Percentiles rank a stretch among this genome's conserved stretches.
Conservation (phyloP, 1,140 invertebrate genomes). For the Pseudachorutes palmiensis region DNA sequence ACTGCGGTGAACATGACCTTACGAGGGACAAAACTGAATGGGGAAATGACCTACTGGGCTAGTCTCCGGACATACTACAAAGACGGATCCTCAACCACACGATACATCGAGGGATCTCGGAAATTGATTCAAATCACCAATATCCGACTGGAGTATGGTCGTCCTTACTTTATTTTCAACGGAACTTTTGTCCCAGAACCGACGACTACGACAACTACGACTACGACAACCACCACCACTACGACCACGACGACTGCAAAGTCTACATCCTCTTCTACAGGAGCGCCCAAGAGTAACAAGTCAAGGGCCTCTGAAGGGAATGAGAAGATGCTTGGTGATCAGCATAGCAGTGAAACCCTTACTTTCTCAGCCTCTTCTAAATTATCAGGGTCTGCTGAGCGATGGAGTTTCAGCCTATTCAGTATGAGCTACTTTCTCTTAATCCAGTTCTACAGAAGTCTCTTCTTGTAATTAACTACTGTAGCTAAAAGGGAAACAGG, state of each 20-base stretch:
- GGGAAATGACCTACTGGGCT: slow-evolving; percentile 33
- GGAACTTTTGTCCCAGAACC: slow-evolving; percentile 28
- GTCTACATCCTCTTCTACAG: background rate
- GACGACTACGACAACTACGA: slow-evolving; percentile 25
- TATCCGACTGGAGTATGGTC: slow-evolving; percentile 28
- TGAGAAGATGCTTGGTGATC: slow-evolving; percentile 5
- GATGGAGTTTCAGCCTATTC: too few relatives aligned
- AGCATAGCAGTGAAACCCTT: slow-evolving; percentile 3
- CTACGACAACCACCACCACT: slow-evolving; percentile 18
- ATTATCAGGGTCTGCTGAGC: background rate
- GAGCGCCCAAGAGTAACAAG: background rate
- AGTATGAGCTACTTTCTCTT: too few relatives aligned
- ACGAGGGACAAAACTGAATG: slow-evolving; percentile 20
- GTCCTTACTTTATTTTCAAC: slow-evolving; percentile 23
- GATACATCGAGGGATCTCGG: slow-evolving; percentile 29
- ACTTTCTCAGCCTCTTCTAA: slow-evolving; percentile 2
- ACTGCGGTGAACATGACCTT: slow-evolving; percentile 35
- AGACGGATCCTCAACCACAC: slow-evolving; percentile 26
- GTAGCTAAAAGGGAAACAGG: too few relatives aligned
- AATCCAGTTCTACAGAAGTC: too few relatives aligned
- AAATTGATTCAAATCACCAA: slow-evolving; percentile 25
- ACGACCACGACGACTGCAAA: background rate
- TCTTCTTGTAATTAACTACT: too few relatives aligned
- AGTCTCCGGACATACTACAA: slow-evolving; percentile 31
- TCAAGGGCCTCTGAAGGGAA: background rate